phyloP scores from a whole-genome alignment of 1,140 invertebrate genomes.

The Sitophilus oryzae region DNA sequence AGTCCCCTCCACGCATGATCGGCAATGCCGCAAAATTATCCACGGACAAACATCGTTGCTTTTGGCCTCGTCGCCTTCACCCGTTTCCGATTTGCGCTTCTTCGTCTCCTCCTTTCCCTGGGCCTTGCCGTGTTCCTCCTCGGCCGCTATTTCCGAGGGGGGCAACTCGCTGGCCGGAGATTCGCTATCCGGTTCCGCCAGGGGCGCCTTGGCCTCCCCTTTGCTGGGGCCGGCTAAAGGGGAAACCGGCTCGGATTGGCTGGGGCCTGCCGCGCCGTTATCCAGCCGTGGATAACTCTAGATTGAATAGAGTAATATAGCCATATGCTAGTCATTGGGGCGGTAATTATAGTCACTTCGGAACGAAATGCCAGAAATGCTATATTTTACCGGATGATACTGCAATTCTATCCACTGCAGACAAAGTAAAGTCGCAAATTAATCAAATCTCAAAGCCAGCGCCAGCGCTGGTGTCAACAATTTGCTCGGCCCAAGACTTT shows the following conservation, averaged over 20 bases:
- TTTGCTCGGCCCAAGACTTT: background rate
- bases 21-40: no score
- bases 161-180: slow-evolving; percentile 50
- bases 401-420: no score
- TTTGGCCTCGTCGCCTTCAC: slow-evolving; percentile 48
- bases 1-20: no score
- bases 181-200: slow-evolving; percentile 59
- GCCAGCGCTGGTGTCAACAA: no score
- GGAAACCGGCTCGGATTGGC: slow-evolving; percentile 12
- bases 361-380: no score
- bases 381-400: no score
- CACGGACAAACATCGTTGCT: slow-evolving; percentile 77
- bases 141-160: slow-evolving; percentile 29
- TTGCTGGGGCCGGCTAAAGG: background rate
- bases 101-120: background rate
- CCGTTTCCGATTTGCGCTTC: slow-evolving; percentile 5
- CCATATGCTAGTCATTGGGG: no score
- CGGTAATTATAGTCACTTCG: no score
- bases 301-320: no score
- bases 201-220: slow-evolving; percentile 47
- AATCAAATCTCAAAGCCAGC: no score
- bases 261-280: slow-evolving; percentile 4
- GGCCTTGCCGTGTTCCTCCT: slow-evolving; percentile 33
- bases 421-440: no score
- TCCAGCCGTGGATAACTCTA: no score